phyloP scores from a whole-genome alignment of 1,140 invertebrate genomes.

The Phymastichus coffea region DNA sequence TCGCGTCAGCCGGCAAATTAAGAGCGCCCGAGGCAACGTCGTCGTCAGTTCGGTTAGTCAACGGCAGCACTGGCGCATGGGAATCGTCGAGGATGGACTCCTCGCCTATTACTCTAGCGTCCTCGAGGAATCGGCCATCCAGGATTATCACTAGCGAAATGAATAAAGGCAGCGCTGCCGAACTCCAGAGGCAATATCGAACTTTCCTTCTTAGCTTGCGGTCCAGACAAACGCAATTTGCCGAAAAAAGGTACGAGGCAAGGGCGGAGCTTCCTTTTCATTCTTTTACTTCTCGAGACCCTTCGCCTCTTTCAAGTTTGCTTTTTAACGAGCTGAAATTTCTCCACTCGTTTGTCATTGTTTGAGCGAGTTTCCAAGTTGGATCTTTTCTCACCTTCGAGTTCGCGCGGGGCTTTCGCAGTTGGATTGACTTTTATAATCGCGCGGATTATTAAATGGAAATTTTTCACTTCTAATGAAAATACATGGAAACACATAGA shows the following conservation, averaged over 20 bases:
- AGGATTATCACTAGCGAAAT: too few species aligned
- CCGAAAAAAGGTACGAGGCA: background rate
- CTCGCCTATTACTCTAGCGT: background rate
- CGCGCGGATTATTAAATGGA: too few species aligned
- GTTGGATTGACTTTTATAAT: background rate
- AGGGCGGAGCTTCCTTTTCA: background rate
- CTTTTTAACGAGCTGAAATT: background rate
- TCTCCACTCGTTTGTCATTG: background rate
- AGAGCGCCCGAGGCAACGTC: background rate
- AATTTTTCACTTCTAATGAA: too few species aligned
- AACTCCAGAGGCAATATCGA: constrained; percentile 16
- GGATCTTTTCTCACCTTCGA: background rate
- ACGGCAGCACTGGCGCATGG: too few species aligned
- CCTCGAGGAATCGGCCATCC: background rate
- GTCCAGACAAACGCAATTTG: background rate
- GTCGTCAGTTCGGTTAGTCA: too few species aligned
- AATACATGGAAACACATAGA: too few species aligned
- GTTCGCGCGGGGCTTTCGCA: background rate
- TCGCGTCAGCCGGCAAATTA: background rate
- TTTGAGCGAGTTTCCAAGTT: background rate
- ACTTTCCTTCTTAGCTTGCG: background rate
- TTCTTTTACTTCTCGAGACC: background rate
- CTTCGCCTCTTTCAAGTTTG: background rate
- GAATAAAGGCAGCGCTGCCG: background rate
- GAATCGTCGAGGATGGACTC: too few species aligned